A percentile compares a stretch with the other conserved stretches of the same genome.
These are phyloP conservation scores for Electrophaes corylata DNA, from an alignment of 2,888 invertebrate species.

Conservation along the genomic window DNA sequence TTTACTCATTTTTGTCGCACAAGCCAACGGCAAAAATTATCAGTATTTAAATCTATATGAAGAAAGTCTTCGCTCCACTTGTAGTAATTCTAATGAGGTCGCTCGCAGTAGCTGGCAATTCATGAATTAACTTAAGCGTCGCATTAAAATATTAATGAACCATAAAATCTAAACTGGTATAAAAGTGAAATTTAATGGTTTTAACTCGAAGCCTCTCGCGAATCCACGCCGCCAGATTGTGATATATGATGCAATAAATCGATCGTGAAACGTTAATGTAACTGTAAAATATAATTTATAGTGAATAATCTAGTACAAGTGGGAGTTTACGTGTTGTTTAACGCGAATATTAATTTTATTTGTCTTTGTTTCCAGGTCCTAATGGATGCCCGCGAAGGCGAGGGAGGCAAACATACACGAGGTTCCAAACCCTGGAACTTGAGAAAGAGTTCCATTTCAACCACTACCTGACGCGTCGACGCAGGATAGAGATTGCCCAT, in stretches of 20 bases:
- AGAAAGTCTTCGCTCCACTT: slow-evolving; percentile 34
- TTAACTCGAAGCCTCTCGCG: slow-evolving; percentile 67
- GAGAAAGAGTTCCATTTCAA: slow-evolving; percentile 99
- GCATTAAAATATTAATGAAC: slow-evolving; percentile 81
- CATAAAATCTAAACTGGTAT: slow-evolving; percentile 81
- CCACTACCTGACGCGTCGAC: slow-evolving; percentile 97
- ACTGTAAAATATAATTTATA: slow-evolving; percentile 55
- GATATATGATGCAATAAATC: slow-evolving; percentile 76
- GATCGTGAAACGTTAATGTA: slow-evolving; percentile 60
- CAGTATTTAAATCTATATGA: slow-evolving; percentile 28
- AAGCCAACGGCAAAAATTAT: slow-evolving; percentile 40
- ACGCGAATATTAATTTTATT: slow-evolving; percentile 35
- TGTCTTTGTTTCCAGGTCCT: slow-evolving; percentile 90
- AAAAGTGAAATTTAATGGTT: slow-evolving; percentile 81
- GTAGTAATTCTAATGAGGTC: slow-evolving; percentile 64
- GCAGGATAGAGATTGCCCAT: slow-evolving; percentile 98
- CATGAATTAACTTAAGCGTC: slow-evolving; percentile 79
- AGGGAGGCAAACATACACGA: slow-evolving; percentile 98
- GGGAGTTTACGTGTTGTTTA: slow-evolving; percentile 39
- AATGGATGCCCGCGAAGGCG: slow-evolving; percentile 97
- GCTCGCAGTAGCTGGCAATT: slow-evolving; percentile 76
- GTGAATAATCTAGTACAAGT: slow-evolving; percentile 42
- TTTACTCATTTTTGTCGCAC: slow-evolving; percentile 58
- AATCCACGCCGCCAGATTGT: slow-evolving; percentile 61
- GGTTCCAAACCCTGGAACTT: slow-evolving; percentile 98